A percentile compares a stretch with the other conserved stretches of the same genome.
Conservation (phyloP, 1,140 invertebrate genomes). For the Drosophila lini region DNA sequence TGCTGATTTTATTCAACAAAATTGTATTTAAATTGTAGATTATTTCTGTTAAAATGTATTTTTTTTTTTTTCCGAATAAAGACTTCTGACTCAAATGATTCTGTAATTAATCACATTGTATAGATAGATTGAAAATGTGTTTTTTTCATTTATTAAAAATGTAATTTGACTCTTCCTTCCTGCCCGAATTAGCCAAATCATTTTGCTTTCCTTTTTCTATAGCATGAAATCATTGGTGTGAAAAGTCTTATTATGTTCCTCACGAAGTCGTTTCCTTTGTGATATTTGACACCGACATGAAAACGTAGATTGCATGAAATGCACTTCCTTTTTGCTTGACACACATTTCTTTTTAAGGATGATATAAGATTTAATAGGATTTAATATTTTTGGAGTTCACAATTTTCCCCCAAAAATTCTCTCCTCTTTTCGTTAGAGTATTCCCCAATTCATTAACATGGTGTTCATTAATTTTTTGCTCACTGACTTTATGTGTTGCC, state of each 20-base stretch:
- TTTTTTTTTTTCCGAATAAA: neutral
- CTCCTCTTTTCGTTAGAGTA: slow-evolving; percentile 6
- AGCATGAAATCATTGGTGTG: slow-evolving; percentile 11
- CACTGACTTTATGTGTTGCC: slow-evolving; percentile 31
- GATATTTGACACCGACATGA: slow-evolving; percentile 20
- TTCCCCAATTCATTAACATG: slow-evolving; percentile 28
- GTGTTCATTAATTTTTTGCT: slow-evolving; percentile 40
- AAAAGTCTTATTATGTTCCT: slow-evolving; percentile 23
- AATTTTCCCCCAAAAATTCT: neutral
- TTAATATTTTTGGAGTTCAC: no score
- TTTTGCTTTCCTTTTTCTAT: slow-evolving; percentile 8
- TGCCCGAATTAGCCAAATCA: slow-evolving; percentile 21
- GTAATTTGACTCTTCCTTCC: slow-evolving; percentile 16
- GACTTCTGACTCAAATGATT: neutral
- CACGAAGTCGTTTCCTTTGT: slow-evolving; percentile 23
- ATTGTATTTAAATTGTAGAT: neutral
- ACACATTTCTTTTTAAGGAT: neutral
- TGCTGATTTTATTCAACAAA: neutral
- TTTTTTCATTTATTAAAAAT: no score
- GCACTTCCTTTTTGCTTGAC: slow-evolving; percentile 3
- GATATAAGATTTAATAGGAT: neutral
- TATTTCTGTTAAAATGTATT: neutral
- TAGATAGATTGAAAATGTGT: neutral
- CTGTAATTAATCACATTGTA: neutral
- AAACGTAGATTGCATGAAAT: slow-evolving; percentile 1